Conservation (phyloP, 1,140 invertebrate genomes). For the Bombus confusus region DNA sequence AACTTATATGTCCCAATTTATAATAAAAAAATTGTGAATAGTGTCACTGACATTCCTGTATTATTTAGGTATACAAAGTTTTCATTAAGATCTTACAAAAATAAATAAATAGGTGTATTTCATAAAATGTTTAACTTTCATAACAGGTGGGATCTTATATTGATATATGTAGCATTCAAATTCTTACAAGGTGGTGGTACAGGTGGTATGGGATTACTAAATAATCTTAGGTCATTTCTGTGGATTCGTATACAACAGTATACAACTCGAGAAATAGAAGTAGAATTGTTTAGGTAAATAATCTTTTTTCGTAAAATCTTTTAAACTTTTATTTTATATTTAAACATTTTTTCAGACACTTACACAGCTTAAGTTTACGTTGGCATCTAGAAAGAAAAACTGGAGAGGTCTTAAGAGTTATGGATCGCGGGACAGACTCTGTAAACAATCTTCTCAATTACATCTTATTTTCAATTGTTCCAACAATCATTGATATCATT, state of each 20-base stretch:
- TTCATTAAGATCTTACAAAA: slow-evolving; percentile 45
- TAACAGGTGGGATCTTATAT: slow-evolving; percentile 92
- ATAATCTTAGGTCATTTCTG: slow-evolving; percentile 94
- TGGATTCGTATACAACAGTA: slow-evolving; percentile 98
- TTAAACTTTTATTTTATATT: slow-evolving; percentile 24
- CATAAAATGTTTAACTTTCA: slow-evolving; percentile 40
- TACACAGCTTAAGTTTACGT: slow-evolving; percentile 92
- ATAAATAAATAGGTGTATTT: slow-evolving; percentile 37
- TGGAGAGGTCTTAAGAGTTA: slow-evolving; percentile 95
- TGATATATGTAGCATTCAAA: slow-evolving; percentile 93
- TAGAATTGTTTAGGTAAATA: slow-evolving; percentile 81
- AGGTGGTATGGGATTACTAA: slow-evolving; percentile 95
- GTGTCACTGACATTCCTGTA: slow-evolving; percentile 77
- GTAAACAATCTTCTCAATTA: slow-evolving; percentile 96
- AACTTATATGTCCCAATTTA: slow-evolving; percentile 98
- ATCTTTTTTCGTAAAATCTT: slow-evolving; percentile 10
- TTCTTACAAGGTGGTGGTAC: slow-evolving; percentile 96
- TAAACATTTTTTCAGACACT: slow-evolving; percentile 84
- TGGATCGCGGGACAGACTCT: slow-evolving; percentile 97
- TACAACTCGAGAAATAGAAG: slow-evolving; percentile 95
- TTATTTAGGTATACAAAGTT: slow-evolving; percentile 71
- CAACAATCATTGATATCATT: slow-evolving; percentile 95
- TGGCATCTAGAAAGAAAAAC: slow-evolving; percentile 98
- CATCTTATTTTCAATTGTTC: slow-evolving; percentile 93
- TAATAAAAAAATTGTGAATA: slow-evolving; percentile 90